Conservation (phyloP, 2,797 vertebrate species). For the Anableps anableps region DNA sequence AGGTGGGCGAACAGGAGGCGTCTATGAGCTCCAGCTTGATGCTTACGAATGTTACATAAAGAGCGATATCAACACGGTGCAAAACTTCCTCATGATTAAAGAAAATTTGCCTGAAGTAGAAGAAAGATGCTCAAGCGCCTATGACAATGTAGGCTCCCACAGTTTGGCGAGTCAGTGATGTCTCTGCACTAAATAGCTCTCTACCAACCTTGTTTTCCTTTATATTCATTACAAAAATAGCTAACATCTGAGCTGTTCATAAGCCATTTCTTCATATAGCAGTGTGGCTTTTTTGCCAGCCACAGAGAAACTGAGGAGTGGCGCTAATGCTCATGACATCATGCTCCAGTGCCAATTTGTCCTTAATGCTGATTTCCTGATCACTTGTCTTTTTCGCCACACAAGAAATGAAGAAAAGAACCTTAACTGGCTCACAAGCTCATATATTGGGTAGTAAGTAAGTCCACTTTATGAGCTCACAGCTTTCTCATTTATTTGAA, state of each 20-base stretch:
- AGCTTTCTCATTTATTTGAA: constrained; percentile 29
- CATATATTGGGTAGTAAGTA: constrained; percentile 1
- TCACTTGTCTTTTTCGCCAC: neutral
- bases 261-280: neutral
- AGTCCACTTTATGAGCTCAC: neutral
- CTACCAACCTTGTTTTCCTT: neutral
- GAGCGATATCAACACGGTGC: neutral
- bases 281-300: neutral
- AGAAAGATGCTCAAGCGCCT: neutral
- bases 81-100: neutral
- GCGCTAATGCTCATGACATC: neutral
- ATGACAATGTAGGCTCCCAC: neutral
- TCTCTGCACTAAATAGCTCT: neutral
- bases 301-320: neutral
- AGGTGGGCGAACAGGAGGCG: neutral
- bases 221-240: neutral
- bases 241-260: neutral
- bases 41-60: neutral
- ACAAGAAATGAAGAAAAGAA: neutral
- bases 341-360: neutral
- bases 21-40: neutral
- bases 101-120: neutral
- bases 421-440: neutral
- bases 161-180: neutral
- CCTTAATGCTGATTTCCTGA: neutral